These are phyloP conservation scores for Antennarius striatus DNA, from an alignment of 2,113 vertebrate genomes.

Conservation along the genomic window DNA sequence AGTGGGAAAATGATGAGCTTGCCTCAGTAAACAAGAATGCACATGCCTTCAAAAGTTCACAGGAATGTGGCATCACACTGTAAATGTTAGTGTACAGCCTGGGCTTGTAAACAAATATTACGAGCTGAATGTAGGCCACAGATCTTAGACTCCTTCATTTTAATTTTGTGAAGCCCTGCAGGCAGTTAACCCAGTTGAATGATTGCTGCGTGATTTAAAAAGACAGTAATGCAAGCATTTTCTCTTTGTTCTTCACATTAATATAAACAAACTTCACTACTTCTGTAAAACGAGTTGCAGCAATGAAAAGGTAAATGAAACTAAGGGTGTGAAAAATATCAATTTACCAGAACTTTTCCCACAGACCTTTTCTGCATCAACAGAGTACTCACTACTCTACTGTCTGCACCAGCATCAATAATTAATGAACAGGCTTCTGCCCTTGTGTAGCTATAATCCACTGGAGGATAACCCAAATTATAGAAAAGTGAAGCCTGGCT, in stretches of 20 bases:
- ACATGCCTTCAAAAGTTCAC: slow-evolving; percentile 36
- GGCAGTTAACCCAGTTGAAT: slow-evolving; percentile 1
- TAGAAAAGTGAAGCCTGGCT: slow-evolving; percentile 14
- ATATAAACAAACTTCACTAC: slow-evolving; percentile 4
- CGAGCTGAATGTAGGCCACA: slow-evolving; percentile 11
- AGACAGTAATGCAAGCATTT: slow-evolving; percentile 23
- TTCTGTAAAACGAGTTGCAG: not conserved
- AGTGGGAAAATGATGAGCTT: not conserved
- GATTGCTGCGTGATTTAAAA: not conserved
- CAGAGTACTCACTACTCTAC: slow-evolving; percentile 1
- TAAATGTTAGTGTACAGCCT: slow-evolving; percentile 18
- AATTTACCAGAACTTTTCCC: slow-evolving; percentile 5
- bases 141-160: slow-evolving; percentile 20
- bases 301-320: not conserved
- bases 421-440: slow-evolving; percentile 48
- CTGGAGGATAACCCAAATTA: slow-evolving; percentile 23
- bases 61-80: slow-evolving; percentile 18
- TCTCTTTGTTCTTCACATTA: not conserved
- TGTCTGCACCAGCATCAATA: slow-evolving; percentile 49
- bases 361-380: slow-evolving; percentile 32
- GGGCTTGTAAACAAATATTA: slow-evolving; percentile 27
- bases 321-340: slow-evolving; percentile 5
- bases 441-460: slow-evolving; percentile 34
- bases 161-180: slow-evolving; percentile 18
- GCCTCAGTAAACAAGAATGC: slow-evolving; percentile 25